Base-by-base conservation (phyloP, 2,113 vertebrate species). In the Scopus umbretta region DNA sequence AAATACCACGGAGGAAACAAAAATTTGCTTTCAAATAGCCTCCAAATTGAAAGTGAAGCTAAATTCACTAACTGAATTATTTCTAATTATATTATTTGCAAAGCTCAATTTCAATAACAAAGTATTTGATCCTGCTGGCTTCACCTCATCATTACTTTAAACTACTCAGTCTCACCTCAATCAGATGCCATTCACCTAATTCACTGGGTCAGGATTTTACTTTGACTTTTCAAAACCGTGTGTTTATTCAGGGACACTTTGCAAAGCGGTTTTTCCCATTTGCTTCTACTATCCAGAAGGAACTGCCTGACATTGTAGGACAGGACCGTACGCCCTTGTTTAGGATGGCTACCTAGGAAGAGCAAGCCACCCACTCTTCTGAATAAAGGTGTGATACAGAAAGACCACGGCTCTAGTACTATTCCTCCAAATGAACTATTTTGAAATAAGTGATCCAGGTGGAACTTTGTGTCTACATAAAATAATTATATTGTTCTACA, bases 231-330 rank as follows among this genome's bases (percentile, higher is more conserved):
- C 14, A 16, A 58, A 50, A 3, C 20, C 15, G 13, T 6, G 2
- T 16, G 17, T 21, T 76, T 14, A 22, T 36, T 68, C 47, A 59
- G 36, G n/a, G 45, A 71, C 38, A 53, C 2, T 8, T 52, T 25
- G 53, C 34, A 67, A 29, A 80, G 52, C 26, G 49, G 23, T 11
- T 87, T 87, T 67, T 42, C 30, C 30, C 50, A 17, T 66, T 26
- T 26, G 19, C 34, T 59, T 53, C 49, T 5, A 19, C 40, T 42
- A 7, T 11, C 61, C 26, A 3, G 34, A 11, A 32, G 38, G 49
- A 53, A 16, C 9, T 10, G 4, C 27, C 22, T 22, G 34, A 13
- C 32, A 1, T 0, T 6, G 23, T 16, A 7, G 0, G 0, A 11
- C 27, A 11, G 25, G 27, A 32, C 9, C 4, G 53, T 10, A 38